Evolutionary conservation across 2,888 invertebrate species (phyloP).

Genomic region (Monopis laevigella): DNA sequence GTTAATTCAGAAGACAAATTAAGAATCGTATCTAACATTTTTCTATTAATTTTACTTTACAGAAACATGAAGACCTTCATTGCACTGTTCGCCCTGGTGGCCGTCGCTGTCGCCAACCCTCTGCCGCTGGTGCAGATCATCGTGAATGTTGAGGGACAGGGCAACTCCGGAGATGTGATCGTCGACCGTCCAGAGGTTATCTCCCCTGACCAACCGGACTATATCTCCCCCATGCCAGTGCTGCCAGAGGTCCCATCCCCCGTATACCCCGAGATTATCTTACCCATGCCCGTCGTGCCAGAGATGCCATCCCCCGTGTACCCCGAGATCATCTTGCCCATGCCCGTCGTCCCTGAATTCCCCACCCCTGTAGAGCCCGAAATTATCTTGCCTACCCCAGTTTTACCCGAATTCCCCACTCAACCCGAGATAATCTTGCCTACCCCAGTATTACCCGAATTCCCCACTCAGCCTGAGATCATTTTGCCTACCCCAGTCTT

Average conservation of each 20-base stretch:
- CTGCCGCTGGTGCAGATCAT: slow-evolving; percentile 33
- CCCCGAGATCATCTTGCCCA: slow-evolving; percentile 15
- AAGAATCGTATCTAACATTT: too few species aligned
- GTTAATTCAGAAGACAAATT: too few species aligned
- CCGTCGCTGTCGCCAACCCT: slow-evolving; percentile 33
- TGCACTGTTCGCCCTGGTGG: slow-evolving; percentile 31
- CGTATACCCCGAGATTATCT: slow-evolving; percentile 13
- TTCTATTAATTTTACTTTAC: too few species aligned
- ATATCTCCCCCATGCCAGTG: slow-evolving; percentile 14
- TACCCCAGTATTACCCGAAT: slow-evolving; percentile 10
- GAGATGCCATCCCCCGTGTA: slow-evolving; percentile 10
- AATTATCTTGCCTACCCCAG: slow-evolving; percentile 14
- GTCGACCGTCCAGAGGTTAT: slow-evolving; percentile 14
- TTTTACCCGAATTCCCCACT: slow-evolving; percentile 14
- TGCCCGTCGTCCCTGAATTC: slow-evolving; percentile 13
- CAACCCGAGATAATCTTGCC: slow-evolving; percentile 14
- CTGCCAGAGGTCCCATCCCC: slow-evolving; percentile 10
- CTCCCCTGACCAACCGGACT: too few species aligned
- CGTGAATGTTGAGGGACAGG: slow-evolving; percentile 32
- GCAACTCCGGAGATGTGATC: slow-evolving; percentile 17
- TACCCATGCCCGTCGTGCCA: slow-evolving; percentile 5
- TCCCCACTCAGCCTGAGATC: slow-evolving; percentile 7
- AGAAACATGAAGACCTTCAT: slow-evolving; percentile 36
- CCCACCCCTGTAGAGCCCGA: slow-evolving; percentile 8
- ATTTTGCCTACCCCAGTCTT: slow-evolving; percentile 12